Percentiles rank a stretch among this genome's conserved stretches.
Conservation (phyloP, 2,113 vertebrate genomes). For the Amphilophus citrinellus region DNA sequence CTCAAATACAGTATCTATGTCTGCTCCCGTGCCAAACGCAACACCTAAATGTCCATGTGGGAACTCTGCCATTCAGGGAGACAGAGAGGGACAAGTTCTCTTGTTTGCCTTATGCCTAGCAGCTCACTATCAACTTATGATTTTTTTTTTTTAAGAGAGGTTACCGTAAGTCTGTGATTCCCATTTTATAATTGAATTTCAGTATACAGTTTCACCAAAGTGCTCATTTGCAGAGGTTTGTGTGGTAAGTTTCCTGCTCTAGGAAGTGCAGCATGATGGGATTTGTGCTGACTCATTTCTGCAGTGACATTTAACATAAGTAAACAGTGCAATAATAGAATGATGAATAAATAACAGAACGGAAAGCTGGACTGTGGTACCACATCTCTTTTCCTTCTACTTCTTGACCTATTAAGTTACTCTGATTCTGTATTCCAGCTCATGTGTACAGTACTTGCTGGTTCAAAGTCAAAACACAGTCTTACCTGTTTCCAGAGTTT, state of each 20-base stretch:
- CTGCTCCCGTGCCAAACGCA: constrained; percentile 73
- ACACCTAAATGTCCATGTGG: constrained; percentile 63
- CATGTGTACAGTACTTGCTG: not conserved
- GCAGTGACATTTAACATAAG: constrained; percentile 48
- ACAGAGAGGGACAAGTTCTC: constrained; percentile 25
- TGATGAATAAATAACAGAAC: constrained; percentile 43
- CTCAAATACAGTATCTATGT: constrained; percentile 68
- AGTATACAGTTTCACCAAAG: constrained; percentile 68
- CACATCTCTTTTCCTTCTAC: constrained; percentile 24
- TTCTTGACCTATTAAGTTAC: constrained; percentile 32
- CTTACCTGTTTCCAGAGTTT: constrained; percentile 90
- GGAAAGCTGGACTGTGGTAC: constrained; percentile 52
- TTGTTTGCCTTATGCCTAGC: constrained; percentile 25
- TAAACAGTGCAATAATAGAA: constrained; percentile 59
- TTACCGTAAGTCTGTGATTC: constrained; percentile 66
- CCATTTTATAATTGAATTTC: constrained; percentile 71
- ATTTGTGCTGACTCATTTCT: constrained; percentile 67
- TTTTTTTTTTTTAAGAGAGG: constrained; percentile 47
- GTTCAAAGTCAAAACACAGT: not conserved
- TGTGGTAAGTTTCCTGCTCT: constrained; percentile 58
- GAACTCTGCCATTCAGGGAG: constrained; percentile 32
- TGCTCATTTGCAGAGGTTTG: constrained; percentile 73
- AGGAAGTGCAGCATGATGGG: constrained; percentile 43
- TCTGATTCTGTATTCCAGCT: not conserved
- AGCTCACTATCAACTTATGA: constrained; percentile 34